A percentile compares a stretch with the other conserved stretches of the same genome.
Evolutionary conservation across 1,140 invertebrate species (phyloP).

Genomic region (Cherax quadricarinatus): DNA sequence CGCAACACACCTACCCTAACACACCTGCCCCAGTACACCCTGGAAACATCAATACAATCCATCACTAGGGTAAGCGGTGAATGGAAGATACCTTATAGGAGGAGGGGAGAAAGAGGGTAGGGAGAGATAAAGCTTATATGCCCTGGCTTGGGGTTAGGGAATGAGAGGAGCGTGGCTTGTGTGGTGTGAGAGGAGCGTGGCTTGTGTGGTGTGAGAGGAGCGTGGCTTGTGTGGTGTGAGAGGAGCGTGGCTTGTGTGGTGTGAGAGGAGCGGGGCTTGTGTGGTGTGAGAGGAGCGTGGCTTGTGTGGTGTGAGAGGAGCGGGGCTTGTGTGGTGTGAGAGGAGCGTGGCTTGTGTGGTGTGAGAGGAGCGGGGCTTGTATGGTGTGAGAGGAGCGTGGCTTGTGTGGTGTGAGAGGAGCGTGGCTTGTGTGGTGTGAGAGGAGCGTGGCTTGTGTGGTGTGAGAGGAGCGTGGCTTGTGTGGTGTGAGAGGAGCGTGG

Average conservation of each 20-base stretch:
- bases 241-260: background rate
- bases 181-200: background rate
- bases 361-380: background rate
- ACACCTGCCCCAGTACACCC: too few relatives aligned
- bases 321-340: background rate
- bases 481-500: too few relatives aligned
- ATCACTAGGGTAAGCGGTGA: too few relatives aligned
- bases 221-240: background rate
- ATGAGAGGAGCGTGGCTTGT: background rate
- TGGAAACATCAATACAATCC: too few relatives aligned
- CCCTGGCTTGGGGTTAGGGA: too few relatives aligned
- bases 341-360: background rate
- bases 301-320: too few relatives aligned
- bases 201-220: background rate
- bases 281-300: background rate
- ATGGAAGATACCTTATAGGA: too few relatives aligned
- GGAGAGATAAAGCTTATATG: too few relatives aligned
- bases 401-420: background rate
- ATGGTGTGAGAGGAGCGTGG: background rate
- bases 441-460: too few relatives aligned
- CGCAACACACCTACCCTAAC: too few relatives aligned
- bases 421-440: background rate
- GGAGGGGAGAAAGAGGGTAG: too few relatives aligned
- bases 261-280: background rate
- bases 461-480: too few relatives aligned